Base-by-base conservation (phyloP, 2,888 invertebrate species). In the Cryptocephalus moraei region DNA sequence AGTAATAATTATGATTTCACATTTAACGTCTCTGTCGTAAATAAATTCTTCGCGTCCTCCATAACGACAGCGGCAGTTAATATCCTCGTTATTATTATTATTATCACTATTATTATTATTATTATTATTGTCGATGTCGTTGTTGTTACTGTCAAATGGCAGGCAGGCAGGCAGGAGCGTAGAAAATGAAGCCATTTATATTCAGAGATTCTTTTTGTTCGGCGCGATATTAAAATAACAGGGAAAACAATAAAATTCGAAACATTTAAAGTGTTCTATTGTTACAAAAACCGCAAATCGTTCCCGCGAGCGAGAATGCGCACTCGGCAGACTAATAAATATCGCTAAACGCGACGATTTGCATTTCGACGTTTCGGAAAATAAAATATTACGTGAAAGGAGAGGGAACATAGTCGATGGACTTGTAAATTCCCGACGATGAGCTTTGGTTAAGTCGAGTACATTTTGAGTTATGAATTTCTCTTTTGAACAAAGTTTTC, bases 251-350 rank as follows among this genome's bases (percentile, higher is more conserved):
- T 66, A 65, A 67, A 65, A 68, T 68, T 58, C 62, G 51, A 67
- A 66, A 65, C 59, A 68, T 68, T 67, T 66, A 65, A 67, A 68
- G 66, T 67, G 66, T 65, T 64, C 68, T 66, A 67, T 68, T 68
- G 68, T 67, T 66, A 57, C 61, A 62, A 64, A 63, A 65, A 63
- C 64, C 66, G 62, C 66, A 66, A 65, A 66, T 66, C 64, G 66
- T 57, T 66, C 65, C 62, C 60, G 22, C 22, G 58, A 57, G 60
- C 56, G 57, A 56, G 63, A 64, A 63, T 57, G 59, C 56, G 48
- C 60, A 59, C 56, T 57, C 50, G 58, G 62, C 61, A 63, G 66
- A 64, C 66, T 63, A 66, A 66, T 66, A 66, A 66, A 65, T 65
- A 62, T 22, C 22, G 22, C 22, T 22, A 22, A 22, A 22, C 56